Conservation (phyloP, 2,888 invertebrate species). For the Campoplex nolae region DNA sequence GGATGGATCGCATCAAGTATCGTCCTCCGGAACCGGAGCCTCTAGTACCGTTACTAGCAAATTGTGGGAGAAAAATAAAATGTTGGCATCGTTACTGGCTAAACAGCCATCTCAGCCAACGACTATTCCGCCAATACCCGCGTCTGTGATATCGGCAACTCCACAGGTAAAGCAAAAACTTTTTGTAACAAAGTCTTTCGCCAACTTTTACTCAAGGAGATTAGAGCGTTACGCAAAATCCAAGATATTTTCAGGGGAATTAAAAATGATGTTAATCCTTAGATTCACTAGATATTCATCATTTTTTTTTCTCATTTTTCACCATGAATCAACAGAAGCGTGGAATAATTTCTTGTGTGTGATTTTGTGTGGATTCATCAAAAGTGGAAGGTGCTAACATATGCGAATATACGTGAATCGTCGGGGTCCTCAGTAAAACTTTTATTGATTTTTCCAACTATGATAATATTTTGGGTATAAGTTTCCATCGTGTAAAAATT, state of each 20-base stretch:
- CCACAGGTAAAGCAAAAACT: slow-evolving; percentile 86
- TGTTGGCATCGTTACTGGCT: slow-evolving; percentile 93
- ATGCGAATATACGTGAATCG: no score
- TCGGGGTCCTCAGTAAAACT: background rate
- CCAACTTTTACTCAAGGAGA: background rate
- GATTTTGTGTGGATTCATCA: no score
- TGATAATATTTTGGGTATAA: no score
- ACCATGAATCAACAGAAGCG: no score
- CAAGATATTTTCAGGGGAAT: no score
- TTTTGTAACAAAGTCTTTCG: background rate
- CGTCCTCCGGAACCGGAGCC: slow-evolving; percentile 81
- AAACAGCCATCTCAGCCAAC: slow-evolving; percentile 90
- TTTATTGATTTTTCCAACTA: background rate
- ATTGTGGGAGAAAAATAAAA: slow-evolving; percentile 93
- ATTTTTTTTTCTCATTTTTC: no score
- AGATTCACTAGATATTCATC: no score
- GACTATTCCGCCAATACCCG: slow-evolving; percentile 88
- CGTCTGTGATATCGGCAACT: slow-evolving; percentile 88
- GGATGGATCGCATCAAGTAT: slow-evolving; percentile 83
- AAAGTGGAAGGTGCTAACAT: no score
- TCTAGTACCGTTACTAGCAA: slow-evolving; percentile 87
- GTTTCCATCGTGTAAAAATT: no score
- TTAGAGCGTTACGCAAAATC: no score
- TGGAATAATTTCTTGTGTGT: no score
- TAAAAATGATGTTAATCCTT: no score